phyloP scores from a whole-genome alignment of 2,888 invertebrate species.

The Lottia gigantea region DNA sequence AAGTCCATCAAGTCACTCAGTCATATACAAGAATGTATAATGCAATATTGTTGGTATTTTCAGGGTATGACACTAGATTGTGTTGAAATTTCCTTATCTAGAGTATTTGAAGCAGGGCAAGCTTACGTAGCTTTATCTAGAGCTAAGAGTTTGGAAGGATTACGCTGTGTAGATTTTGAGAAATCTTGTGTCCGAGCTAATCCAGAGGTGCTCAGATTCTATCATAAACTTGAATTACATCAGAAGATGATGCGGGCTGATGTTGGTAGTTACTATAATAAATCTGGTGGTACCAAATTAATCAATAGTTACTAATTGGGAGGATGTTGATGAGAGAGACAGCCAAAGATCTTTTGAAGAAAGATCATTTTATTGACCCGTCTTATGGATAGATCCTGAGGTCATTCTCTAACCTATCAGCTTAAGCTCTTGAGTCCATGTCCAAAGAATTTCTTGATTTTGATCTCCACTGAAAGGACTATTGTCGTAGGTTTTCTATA shows the following conservation, averaged over 20 bases:
- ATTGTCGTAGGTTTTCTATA: too few species aligned
- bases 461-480: too few species aligned
- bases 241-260: constrained; percentile 46
- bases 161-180: constrained; percentile 89
- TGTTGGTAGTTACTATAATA: constrained; percentile 34
- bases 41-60: background rate
- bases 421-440: too few species aligned
- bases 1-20: too few species aligned
- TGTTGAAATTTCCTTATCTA: constrained; percentile 90
- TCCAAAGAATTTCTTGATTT: too few species aligned
- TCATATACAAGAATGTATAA: too few species aligned
- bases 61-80: constrained; percentile 94
- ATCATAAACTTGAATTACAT: constrained; percentile 67
- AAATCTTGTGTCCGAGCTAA: constrained; percentile 89
- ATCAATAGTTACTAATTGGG: background rate
- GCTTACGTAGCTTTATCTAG: constrained; percentile 95
- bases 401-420: too few species aligned
- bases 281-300: constrained; percentile 1
- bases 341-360: too few species aligned
- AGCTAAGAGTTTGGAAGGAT: constrained; percentile 85
- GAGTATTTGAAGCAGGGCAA: constrained; percentile 95
- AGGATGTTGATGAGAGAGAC: too few species aligned
- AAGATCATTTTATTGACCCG: too few species aligned
- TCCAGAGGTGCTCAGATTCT: constrained; percentile 84
- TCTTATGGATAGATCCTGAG: too few species aligned